Evolutionary conservation across 2,113 vertebrate species (phyloP), one percentile per base, ranked within the genome.

Genomic region (Sylvia atricapilla): DNA sequence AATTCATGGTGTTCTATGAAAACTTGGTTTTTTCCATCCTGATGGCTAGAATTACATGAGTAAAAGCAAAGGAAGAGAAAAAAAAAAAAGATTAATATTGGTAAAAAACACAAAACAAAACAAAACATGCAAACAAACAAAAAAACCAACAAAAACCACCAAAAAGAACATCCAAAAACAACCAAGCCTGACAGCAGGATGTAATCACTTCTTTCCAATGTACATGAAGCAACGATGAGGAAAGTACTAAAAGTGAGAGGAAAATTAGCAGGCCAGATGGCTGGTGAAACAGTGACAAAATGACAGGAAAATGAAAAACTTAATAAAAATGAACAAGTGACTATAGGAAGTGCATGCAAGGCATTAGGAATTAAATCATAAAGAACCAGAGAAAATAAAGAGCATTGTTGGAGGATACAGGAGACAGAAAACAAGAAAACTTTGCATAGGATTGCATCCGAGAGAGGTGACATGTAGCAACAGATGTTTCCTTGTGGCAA

Each of bases 251-350:
- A 73, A 91, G 69, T 95, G 76, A 90, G 46, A 85, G 60, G 92
- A 82, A 91, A 95, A 93, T 77, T 83, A 97, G 78, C 86, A 94
- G 75, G 49, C 92, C 93, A 96, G 88, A 92, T 97, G 93, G 83
- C 49, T 86, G 52, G 64, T 95, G 94, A 94, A 95, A 93, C 10
- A 78, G 35, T 93, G 89, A 94, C 58, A 94, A 94, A 97, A 83
- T 69, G 82, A 95, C 90, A 93, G 33, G 27, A 55, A 62, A 89
- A 96, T 74, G 64, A 82, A 92, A 90, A 95, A 94, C 74, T 49
- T 72, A 94, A 95, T 95, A 86, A 94, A 96, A 86, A 87, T 89
- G 74, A 96, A 84, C 33, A 96, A 93, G 78, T 76, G 67, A 87
- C 72, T 91, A 89, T 95, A 85, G 47, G 43, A 91, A 89, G 13